phyloP scores from a whole-genome alignment of 1,140 invertebrate species.

The Liolophura sinensis region DNA sequence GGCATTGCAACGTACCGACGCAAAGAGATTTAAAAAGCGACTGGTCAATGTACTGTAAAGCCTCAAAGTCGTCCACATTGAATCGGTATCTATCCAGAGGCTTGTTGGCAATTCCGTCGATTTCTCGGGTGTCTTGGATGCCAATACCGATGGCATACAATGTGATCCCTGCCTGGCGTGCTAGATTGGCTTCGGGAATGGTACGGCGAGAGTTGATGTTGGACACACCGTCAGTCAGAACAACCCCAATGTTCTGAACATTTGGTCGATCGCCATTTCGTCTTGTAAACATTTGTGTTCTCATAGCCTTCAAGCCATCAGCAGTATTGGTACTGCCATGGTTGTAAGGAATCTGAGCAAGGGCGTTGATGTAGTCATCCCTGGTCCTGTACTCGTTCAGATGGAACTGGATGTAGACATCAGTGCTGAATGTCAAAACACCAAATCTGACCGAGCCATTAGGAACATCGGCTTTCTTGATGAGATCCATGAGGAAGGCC shows the following conservation, averaged over 20 bases:
- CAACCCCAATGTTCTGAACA: conserved; percentile 34
- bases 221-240: conserved; percentile 48
- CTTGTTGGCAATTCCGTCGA: conserved; percentile 25
- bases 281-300: conserved; percentile 28
- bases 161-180: conserved; percentile 24
- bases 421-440: conserved; percentile 26
- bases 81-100: conserved; percentile 20
- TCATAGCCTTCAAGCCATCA: conserved; percentile 33
- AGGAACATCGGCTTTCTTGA: conserved; percentile 32
- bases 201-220: conserved; percentile 34
- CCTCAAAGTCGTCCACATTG: conserved; percentile 26
- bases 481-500: conserved; percentile 32
- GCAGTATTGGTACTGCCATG: conserved; percentile 46
- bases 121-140: conserved; percentile 18
- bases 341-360: conserved; percentile 35
- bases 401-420: conserved; percentile 33
- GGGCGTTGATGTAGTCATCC: conserved; percentile 24
- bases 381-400: conserved; percentile 26
- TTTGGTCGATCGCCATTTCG: conserved; percentile 33
- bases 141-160: conserved; percentile 37
- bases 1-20: too few species aligned
- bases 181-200: conserved; percentile 32
- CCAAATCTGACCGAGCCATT: conserved; percentile 19
- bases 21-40: too few species aligned
- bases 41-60: neutral